Evolutionary conservation across 1,140 invertebrate genomes (phyloP).

Genomic region (Anagrus nilaparvatae): DNA sequence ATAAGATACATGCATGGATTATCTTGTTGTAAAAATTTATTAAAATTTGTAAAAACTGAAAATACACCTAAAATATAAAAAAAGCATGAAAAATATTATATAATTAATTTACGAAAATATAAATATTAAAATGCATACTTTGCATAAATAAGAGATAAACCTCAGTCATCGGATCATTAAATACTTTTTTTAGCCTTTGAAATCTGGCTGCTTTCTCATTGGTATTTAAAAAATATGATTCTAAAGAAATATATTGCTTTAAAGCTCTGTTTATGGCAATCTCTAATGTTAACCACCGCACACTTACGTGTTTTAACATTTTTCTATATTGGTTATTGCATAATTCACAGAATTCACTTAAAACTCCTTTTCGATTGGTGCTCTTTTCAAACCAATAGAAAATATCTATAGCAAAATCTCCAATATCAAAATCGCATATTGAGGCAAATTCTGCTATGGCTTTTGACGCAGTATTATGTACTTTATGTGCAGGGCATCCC

Average conservation of each 20-base stretch:
- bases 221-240: conserved; percentile 22
- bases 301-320: conserved; percentile 18
- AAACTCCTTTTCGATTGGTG: conserved; percentile 21
- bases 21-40: too few species aligned
- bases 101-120: too few species aligned
- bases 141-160: too few species aligned
- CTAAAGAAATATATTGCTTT: conserved; percentile 21
- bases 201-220: background rate
- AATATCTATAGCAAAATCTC: conserved; percentile 25
- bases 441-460: conserved; percentile 22
- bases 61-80: too few species aligned
- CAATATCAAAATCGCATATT: too few species aligned
- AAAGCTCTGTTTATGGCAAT: conserved; percentile 20
- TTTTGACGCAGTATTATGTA: conserved; percentile 27
- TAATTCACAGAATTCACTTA: conserved; percentile 30
- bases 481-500: conserved; percentile 24
- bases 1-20: too few species aligned
- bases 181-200: background rate
- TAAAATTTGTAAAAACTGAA: too few species aligned
- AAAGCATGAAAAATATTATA: too few species aligned
- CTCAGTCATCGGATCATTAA: background rate
- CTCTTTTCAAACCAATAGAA: conserved; percentile 28
- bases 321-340: conserved; percentile 18
- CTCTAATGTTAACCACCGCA: conserved; percentile 18
- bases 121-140: too few species aligned